These are phyloP conservation scores for Drosophila mayaguana DNA, from an alignment of 2,888 invertebrate genomes.

Conservation along the genomic window DNA sequence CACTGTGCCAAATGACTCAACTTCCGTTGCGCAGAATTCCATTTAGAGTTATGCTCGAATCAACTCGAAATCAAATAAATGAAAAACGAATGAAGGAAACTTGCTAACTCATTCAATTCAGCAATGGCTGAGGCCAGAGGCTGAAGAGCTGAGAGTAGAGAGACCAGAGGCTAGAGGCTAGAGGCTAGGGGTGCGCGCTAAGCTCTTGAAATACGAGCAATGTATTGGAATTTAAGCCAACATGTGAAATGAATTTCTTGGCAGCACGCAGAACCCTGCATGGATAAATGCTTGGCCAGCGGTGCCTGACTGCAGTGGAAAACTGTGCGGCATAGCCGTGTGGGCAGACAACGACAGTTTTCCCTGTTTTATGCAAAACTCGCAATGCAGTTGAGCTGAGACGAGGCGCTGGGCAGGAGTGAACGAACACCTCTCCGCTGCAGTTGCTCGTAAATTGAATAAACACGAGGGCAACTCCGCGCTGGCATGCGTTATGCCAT, in stretches of 20 bases:
- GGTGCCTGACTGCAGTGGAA: background rate
- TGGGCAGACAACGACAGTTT: constrained; percentile 35
- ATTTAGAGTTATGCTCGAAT: constrained; percentile 55
- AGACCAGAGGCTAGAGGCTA: background rate
- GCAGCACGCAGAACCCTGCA: constrained; percentile 49
- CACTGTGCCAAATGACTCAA: constrained; percentile 55
- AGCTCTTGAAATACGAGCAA: constrained; percentile 46
- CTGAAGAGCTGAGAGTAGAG: background rate
- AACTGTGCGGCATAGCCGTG: constrained; percentile 1
- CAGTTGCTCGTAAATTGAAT: constrained; percentile 73
- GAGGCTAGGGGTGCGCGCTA: background rate
- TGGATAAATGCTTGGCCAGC: constrained; percentile 15
- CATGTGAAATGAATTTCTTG: constrained; percentile 52
- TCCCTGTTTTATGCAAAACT: constrained; percentile 50
- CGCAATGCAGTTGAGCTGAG: constrained; percentile 31
- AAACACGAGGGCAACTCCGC: constrained; percentile 31
- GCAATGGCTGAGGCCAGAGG: constrained; percentile 7
- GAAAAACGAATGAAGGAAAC: constrained; percentile 52
- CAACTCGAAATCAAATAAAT: constrained; percentile 61
- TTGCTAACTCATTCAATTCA: constrained; percentile 54
- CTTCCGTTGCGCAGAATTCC: constrained; percentile 63
- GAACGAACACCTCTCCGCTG: constrained; percentile 28
- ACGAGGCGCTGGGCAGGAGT: background rate
- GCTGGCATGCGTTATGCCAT: constrained; percentile 46
- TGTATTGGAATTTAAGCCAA: constrained; percentile 63